Evolutionary conservation across 2,888 invertebrate genomes (phyloP), one percentile per base, ranked within the genome.

Genomic region (Rhamnusium bicolor): DNA sequence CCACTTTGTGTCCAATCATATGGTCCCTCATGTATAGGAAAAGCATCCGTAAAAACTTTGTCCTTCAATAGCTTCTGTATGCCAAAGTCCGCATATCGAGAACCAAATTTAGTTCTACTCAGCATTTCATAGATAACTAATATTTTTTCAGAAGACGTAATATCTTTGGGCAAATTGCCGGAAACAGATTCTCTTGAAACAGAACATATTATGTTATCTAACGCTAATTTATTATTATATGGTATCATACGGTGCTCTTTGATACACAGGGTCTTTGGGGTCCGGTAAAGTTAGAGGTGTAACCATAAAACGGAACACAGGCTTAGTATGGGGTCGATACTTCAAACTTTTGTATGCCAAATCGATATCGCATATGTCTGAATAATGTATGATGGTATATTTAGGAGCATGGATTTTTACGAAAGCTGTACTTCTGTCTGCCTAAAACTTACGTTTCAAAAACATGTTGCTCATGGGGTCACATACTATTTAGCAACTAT

Each of bases 1-100:
- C 82, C 84, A 8, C 80, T 78, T 5, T 81, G 69, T 0, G 83
- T 78, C 81, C 85, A 83, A 66, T 81, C 67, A 72, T 81, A 84
- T 3, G 80, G 75, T 3, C 87, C 86, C 68, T 87, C 87, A 72
- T 88, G 87, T 21, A 88, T 75, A 3, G 87, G 86, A 80, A 81
- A 87, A 6, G 84, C 86, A 67, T 83, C 82, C 24, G 79, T 51
- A 21, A 87, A 79, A 7, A 85, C 78, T 49, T 82, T 77, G 14
- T 74, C 72, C 1, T 75, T 60, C 2, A 86, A 47, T 27, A 87
- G 72, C 47, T 83, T 85, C 27, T 67, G 56, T 40, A 86, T 65
- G 6, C 88, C 87, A 61, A 81, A 81, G 47, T 85, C 80, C 19
- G 77, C 67, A 8, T 73, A 66, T 8, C 72, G 66, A 7, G 71